A percentile compares a stretch with the other conserved stretches of the same genome.
phyloP scores from a whole-genome alignment of 2,888 invertebrate genomes.

The Agrochola lota region DNA sequence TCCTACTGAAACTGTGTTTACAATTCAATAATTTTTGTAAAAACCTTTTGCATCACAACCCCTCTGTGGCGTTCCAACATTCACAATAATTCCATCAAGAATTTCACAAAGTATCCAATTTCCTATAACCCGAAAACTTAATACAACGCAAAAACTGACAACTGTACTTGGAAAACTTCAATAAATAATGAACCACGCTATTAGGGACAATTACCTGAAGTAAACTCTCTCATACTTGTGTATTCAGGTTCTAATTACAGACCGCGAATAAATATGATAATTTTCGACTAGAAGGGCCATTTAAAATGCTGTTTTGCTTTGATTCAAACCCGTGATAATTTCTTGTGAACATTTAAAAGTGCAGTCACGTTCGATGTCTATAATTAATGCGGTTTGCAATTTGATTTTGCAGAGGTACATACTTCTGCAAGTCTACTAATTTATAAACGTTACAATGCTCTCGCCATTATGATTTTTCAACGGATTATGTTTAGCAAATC shows the following conservation, averaged over 20 bases:
- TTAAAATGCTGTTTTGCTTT: conserved; percentile 50
- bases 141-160: conserved; percentile 1
- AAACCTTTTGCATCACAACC: not conserved
- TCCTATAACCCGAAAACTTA: not conserved
- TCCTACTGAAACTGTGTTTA: not conserved
- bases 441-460: not conserved
- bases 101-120: not conserved
- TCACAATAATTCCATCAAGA: not conserved
- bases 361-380: not conserved
- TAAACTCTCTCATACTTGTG: conserved; percentile 30
- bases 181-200: conserved; percentile 44
- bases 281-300: conserved; percentile 34
- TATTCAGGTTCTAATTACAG: conserved; percentile 59
- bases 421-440: not conserved
- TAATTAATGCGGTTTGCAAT: too few relatives aligned
- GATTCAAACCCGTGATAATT: not conserved
- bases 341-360: conserved; percentile 40
- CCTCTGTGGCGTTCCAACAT: too few relatives aligned
- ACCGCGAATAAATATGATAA: conserved; percentile 37
- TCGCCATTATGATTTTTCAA: not conserved
- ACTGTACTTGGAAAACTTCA: conserved; percentile 28
- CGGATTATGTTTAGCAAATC: not conserved
- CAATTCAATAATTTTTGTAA: not conserved
- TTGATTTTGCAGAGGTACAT: not conserved
- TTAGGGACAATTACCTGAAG: conserved; percentile 52